phyloP scores from a whole-genome alignment of 2,113 vertebrate genomes.

The Nothocercus julius region DNA sequence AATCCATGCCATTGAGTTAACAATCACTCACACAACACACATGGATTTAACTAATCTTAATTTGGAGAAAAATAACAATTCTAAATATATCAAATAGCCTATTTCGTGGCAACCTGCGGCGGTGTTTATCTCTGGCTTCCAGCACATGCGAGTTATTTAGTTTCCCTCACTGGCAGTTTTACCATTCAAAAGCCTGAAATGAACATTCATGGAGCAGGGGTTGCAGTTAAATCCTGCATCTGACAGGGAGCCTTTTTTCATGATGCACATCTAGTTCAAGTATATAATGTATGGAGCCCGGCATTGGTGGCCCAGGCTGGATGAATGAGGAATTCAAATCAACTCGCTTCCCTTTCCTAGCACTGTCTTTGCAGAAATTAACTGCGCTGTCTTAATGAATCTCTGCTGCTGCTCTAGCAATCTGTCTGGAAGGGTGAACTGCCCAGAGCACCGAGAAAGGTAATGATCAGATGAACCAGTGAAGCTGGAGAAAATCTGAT shows the following conservation, averaged over 20 bases:
- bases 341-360: neutral
- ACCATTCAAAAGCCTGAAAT: constrained; percentile 70
- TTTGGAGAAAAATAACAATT: constrained; percentile 83
- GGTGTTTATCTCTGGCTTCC: constrained; percentile 78
- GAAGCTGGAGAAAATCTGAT: neutral
- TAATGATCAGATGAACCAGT: neutral
- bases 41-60: constrained; percentile 83
- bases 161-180: constrained; percentile 71
- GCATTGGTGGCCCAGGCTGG: neutral
- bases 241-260: constrained; percentile 52
- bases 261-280: constrained; percentile 13
- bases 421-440: accelerated
- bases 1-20: constrained; percentile 78
- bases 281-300: constrained; percentile 1
- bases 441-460: neutral
- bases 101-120: constrained; percentile 72
- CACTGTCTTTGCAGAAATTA: constrained; percentile 35
- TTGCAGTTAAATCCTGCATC: constrained; percentile 61
- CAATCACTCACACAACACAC: constrained; percentile 75
- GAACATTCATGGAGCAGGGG: constrained; percentile 53
- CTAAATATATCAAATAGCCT: constrained; percentile 77
- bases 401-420: neutral
- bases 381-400: neutral
- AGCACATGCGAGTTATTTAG: constrained; percentile 72
- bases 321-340: constrained; percentile 39